Base-by-base conservation (phyloP, 1,140 invertebrate genomes). In the Drosophila sucinea region DNA sequence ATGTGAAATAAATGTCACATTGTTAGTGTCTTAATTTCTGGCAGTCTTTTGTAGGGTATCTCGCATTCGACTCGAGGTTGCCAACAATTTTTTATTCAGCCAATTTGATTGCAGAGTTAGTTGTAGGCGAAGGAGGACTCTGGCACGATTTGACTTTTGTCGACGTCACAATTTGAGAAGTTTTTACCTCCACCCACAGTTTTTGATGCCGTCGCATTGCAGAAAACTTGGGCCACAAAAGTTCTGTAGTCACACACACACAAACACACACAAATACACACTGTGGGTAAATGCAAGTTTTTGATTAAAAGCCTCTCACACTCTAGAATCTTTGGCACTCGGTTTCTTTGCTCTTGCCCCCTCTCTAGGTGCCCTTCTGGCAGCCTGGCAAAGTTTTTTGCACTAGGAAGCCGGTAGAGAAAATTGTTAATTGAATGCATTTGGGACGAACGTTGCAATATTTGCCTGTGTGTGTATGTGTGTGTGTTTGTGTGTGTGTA, bases 341-440 rank as follows among this genome's bases (percentile, higher is more conserved):
- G 8, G 35, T 38, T 17, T 60, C 55, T 1, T 17, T 32, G n/a
- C 11, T 35, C 58, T 17, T 4, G 8, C 55, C 30, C 32, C 6
- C 57, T 41, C 40, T 41, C n/a, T 65, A 57, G 60, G 51, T 58
- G 56, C 33, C 60, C 54, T 63, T 57, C 66, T 66, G 60, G 61
- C 69, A 61, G 61, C 69, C 65, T 56, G 58, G 40, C 54, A 86
- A 85, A 85, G 55, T 85, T 84, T 84, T 44, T 23, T 41, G 3
- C 35, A 66, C 69, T 64, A 60, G 33, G 60, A 55, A 73, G 55
- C 70, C 74, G 54, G 33, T 40, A 44, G 62, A 40, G 33, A 73
- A 79, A 82, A 87, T 86, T 85, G 82, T 85, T 86, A 85, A 85
- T 85, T 86, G 82, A 85, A 85, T 85, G 82, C 83, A 85, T 86